These are phyloP conservation scores for Sakesphorus luctuosus DNA, from an alignment of 2,113 vertebrate genomes.

Conservation along the genomic window DNA sequence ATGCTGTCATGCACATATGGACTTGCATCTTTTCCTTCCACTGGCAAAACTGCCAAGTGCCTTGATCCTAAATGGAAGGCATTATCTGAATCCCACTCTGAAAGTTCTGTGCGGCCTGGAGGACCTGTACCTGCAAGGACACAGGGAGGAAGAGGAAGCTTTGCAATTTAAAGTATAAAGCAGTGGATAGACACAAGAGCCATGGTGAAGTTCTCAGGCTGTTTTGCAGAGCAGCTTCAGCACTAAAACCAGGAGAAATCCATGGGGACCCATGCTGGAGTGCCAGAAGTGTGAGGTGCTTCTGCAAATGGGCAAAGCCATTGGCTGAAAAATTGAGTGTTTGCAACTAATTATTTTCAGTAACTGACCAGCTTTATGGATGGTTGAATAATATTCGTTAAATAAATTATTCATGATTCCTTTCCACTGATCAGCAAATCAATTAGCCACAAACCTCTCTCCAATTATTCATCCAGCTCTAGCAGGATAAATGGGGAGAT, in stretches of 20 bases:
- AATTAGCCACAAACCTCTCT: conserved; percentile 61
- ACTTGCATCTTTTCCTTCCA: background rate
- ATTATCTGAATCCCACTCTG: background rate
- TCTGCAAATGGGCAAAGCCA: background rate
- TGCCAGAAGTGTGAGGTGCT: background rate
- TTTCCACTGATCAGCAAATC: conserved; percentile 60
- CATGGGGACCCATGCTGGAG: accelerated
- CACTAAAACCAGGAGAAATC: background rate
- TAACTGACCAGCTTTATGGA: conserved; percentile 37
- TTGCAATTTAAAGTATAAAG: accelerated
- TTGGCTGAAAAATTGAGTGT: background rate
- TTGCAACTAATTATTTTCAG: conserved; percentile 45
- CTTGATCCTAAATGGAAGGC: background rate
- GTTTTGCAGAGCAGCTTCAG: background rate
- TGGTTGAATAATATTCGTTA: conserved; percentile 11
- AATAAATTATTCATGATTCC: conserved; percentile 62
- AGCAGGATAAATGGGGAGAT: conserved; percentile 13
- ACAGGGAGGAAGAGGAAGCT: background rate
- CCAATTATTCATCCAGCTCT: conserved; percentile 26
- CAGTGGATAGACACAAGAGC: background rate
- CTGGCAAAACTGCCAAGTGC: background rate
- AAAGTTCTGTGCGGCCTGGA: background rate
- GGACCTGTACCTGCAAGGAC: accelerated
- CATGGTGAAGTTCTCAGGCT: background rate
- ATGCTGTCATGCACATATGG: accelerated